Evolutionary conservation across 1,140 invertebrate genomes (phyloP).

Genomic region (Trypoxylus dichotomus): DNA sequence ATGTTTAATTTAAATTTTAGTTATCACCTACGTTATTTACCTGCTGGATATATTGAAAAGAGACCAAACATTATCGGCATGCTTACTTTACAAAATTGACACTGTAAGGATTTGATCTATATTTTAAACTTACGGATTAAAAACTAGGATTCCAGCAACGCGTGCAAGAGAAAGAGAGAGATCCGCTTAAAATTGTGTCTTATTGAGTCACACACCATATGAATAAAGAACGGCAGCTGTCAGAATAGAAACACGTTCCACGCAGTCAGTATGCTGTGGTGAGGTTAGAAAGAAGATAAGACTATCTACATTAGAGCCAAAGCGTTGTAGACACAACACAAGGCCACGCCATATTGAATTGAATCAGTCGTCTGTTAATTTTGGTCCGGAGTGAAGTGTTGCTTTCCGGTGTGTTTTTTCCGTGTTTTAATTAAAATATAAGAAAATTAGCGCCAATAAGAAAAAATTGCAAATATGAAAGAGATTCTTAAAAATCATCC

Average conservation of each 20-base stretch:
- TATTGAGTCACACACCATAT: constrained; percentile 41
- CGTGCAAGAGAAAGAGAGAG: neutral
- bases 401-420: constrained; percentile 41
- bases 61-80: neutral
- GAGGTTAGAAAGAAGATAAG: constrained; percentile 34
- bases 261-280: constrained; percentile 29
- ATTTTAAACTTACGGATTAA: constrained; percentile 26
- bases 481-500: neutral
- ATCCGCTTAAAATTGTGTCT: constrained; percentile 7
- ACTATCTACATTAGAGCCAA: constrained; percentile 40
- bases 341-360: constrained; percentile 55
- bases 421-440: constrained; percentile 35
- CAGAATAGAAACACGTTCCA: constrained; percentile 38
- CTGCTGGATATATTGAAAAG: neutral
- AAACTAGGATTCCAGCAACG: neutral
- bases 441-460: neutral
- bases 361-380: constrained; percentile 54
- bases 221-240: constrained; percentile 42
- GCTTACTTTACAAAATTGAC: constrained; percentile 25
- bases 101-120: constrained; percentile 23
- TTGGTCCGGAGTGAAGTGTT: constrained; percentile 47
- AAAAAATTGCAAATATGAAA: neutral
- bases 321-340: constrained; percentile 50
- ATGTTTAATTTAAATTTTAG: neutral
- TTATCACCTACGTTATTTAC: constrained; percentile 1